A percentile compares a stretch with the other conserved stretches of the same genome.
These are phyloP conservation scores for Drosophila littoralis DNA, from an alignment of 1,140 invertebrate species.

Conservation along the genomic window DNA sequence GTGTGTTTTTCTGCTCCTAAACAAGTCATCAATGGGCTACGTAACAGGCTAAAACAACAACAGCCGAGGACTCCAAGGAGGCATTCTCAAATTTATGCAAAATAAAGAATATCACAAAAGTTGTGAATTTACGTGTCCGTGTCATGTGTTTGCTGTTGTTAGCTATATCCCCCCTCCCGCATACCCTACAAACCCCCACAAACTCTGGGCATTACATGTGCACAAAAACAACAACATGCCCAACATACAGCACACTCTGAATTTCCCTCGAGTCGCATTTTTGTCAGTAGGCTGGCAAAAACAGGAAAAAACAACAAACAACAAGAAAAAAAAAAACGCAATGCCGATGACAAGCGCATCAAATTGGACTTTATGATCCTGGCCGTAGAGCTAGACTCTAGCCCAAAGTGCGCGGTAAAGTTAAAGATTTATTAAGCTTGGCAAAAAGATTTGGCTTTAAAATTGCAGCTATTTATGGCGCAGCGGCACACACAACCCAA, in stretches of 20 bases:
- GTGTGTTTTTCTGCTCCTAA: conserved; percentile 36
- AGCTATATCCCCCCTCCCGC: not conserved
- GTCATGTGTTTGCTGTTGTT: conserved; percentile 64
- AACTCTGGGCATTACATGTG: conserved; percentile 28
- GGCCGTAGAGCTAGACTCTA: conserved; percentile 8
- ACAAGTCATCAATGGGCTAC: conserved; percentile 71
- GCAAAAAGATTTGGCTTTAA: conserved; percentile 27
- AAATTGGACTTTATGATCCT: conserved; percentile 40
- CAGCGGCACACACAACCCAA: not conserved
- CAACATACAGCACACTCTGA: conserved; percentile 43
- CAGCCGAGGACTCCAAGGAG: conserved; percentile 16
- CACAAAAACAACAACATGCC: conserved; percentile 36
- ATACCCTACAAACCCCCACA: not conserved
- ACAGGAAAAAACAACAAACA: not conserved
- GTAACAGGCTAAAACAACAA: conserved; percentile 12
- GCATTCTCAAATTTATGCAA: conserved; percentile 72
- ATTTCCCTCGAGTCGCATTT: conserved; percentile 75
- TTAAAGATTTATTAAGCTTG: conserved; percentile 43
- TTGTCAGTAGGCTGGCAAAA: conserved; percentile 4
- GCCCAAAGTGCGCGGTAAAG: conserved; percentile 6
- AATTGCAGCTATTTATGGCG: conserved; percentile 46
- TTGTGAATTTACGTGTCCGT: conserved; percentile 62
- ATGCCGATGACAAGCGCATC: conserved; percentile 42
- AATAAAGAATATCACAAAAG: conserved; percentile 74
- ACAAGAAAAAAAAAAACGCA: conserved; percentile 2